Percentiles rank a stretch among this genome's conserved stretches.
Evolutionary conservation across 1,140 invertebrate genomes (phyloP).

Genomic region (Brachionus manjavacas): DNA sequence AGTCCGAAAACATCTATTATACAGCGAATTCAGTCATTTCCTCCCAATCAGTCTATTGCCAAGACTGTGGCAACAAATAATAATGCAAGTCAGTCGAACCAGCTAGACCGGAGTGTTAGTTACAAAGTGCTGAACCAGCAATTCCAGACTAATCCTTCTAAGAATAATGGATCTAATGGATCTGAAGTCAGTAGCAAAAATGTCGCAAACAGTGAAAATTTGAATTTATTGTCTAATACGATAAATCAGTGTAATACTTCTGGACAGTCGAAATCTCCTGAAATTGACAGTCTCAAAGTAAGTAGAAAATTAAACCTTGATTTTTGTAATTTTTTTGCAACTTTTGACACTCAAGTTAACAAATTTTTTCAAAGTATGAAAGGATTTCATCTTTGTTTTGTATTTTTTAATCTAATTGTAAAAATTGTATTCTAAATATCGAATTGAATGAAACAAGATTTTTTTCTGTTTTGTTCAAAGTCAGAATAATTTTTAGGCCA

Average conservation of each 20-base stretch:
- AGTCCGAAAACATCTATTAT: conserved; percentile 26
- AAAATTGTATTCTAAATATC: too few species aligned
- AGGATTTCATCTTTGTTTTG: too few species aligned
- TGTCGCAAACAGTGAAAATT: background rate
- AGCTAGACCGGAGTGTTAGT: background rate
- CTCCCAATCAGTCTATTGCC: background rate
- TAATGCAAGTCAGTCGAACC: background rate
- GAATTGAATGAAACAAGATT: too few species aligned
- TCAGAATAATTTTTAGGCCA: too few species aligned
- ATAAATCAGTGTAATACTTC: background rate
- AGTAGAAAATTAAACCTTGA: too few species aligned
- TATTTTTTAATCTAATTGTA: too few species aligned
- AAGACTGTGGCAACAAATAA: background rate
- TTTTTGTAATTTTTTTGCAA: background rate
- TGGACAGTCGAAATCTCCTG: background rate
- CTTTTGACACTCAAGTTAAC: too few species aligned
- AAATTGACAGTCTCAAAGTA: background rate
- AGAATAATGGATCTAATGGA: background rate
- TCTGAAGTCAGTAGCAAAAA: background rate
- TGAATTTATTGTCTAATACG: background rate
- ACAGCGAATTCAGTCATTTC: conserved; percentile 10
- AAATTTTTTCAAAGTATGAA: too few species aligned
- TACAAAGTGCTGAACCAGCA: conserved; percentile 14
- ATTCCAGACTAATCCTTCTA: background rate
- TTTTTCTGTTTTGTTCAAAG: too few species aligned